A percentile compares a stretch with the other conserved stretches of the same genome.
Evolutionary conservation across 2,797 vertebrate species (phyloP).

Genomic region (Lophotriccus pileatus): DNA sequence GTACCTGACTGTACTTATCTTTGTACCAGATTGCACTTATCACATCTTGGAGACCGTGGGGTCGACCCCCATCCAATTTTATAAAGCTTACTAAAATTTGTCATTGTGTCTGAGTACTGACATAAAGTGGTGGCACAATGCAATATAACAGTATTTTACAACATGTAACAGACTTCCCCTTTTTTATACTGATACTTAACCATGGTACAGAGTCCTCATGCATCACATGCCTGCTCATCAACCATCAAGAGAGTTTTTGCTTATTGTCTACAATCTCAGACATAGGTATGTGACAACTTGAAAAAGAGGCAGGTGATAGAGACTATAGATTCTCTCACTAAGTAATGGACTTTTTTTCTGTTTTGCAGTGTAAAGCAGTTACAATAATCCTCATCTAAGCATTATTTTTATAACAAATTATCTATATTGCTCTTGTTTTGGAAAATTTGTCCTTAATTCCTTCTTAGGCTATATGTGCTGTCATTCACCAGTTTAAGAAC

Average conservation of each 20-base stretch:
- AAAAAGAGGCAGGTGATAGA: background rate
- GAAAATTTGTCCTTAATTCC: background rate
- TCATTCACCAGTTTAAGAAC: background rate
- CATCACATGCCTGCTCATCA: background rate
- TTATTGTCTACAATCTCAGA: background rate
- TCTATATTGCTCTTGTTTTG: background rate
- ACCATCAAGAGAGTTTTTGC: background rate
- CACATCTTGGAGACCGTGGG: background rate
- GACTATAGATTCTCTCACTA: background rate
- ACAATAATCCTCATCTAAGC: background rate
- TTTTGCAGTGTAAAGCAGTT: background rate
- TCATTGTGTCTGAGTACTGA: background rate
- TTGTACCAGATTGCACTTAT: background rate
- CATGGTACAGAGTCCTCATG: background rate
- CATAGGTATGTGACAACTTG: background rate
- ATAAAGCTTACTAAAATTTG: background rate
- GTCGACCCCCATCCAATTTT: background rate
- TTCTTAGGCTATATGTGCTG: background rate
- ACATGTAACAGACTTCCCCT: background rate
- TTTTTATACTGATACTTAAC: background rate
- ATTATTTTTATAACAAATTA: background rate
- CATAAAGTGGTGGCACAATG: background rate
- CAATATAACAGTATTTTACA: background rate
- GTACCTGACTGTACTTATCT: background rate
- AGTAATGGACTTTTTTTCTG: background rate